These are phyloP conservation scores for Tribolium madens DNA, from an alignment of 1,140 invertebrate genomes.

Conservation along the genomic window DNA sequence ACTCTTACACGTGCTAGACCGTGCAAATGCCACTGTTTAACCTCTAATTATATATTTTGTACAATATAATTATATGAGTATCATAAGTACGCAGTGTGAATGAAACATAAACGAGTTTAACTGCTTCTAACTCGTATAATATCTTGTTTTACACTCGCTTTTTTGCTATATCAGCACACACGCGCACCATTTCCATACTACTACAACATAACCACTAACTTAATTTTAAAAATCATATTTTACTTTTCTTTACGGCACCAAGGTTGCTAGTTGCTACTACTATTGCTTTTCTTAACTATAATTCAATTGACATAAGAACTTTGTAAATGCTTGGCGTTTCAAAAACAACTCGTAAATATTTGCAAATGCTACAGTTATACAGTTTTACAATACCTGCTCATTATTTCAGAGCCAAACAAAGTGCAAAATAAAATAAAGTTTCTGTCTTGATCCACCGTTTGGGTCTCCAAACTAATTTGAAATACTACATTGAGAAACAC, in stretches of 20 bases:
- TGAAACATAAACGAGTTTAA: slow-evolving; percentile 27
- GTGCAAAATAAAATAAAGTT: no score
- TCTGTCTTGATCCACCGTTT: no score
- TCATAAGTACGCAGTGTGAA: slow-evolving; percentile 24
- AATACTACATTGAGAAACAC: no score
- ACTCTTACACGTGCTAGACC: not conserved
- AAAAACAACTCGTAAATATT: not conserved
- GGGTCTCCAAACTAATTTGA: no score
- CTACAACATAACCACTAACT: not conserved
- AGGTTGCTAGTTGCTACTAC: no score
- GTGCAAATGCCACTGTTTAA: slow-evolving; percentile 3
- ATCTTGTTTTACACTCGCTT: slow-evolving; percentile 19
- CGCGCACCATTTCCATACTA: not conserved
- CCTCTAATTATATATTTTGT: slow-evolving; percentile 26
- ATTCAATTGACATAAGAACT: not conserved
- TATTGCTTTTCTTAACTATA: not conserved
- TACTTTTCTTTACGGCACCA: not conserved
- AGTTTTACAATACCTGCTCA: no score
- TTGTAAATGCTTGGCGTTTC: not conserved
- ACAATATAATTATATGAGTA: slow-evolving; percentile 20
- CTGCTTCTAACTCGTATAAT: slow-evolving; percentile 23
- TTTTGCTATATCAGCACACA: not conserved
- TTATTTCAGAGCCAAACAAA: no score
- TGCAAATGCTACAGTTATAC: not conserved
- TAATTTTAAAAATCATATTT: not conserved